phyloP scores from a whole-genome alignment of 1,140 invertebrate species.

The Ctenoplectra terminalis region DNA sequence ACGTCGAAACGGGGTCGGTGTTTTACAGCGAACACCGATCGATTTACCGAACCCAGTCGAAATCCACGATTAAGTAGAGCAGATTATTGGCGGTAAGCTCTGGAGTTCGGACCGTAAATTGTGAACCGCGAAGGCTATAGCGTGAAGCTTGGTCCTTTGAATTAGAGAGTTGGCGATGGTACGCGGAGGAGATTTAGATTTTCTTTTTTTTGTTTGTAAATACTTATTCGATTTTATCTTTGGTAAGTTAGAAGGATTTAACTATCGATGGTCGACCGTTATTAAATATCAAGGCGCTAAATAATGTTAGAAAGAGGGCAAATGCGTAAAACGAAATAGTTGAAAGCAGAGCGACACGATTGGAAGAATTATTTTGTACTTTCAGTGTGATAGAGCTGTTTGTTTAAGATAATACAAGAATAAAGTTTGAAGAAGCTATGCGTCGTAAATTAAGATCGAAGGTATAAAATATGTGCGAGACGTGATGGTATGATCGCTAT shows the following conservation, averaged over 20 bases:
- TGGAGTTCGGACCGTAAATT: background rate
- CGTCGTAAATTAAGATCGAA: background rate
- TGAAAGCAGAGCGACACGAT: no score
- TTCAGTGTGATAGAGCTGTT: no score
- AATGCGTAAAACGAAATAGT: no score
- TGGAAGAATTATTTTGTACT: no score
- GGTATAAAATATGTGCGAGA: background rate
- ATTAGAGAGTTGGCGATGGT: background rate
- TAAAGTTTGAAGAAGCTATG: no score
- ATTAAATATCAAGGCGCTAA: no score
- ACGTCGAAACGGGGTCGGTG: conserved; percentile 3
- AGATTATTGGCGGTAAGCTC: background rate
- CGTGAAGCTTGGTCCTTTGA: background rate
- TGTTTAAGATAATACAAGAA: no score
- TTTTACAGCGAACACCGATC: background rate
- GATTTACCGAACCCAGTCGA: background rate
- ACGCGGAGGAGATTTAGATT: background rate
- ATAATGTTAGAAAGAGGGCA: no score
- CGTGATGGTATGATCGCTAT: background rate
- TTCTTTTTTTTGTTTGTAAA: no score
- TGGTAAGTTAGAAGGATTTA: no score
- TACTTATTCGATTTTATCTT: no score
- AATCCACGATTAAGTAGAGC: background rate
- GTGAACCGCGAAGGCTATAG: background rate
- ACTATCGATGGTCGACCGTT: no score